Evolutionary conservation across 2,888 invertebrate genomes (phyloP), one percentile per base, ranked within the genome.

Genomic region (Pelosia muscerda): DNA sequence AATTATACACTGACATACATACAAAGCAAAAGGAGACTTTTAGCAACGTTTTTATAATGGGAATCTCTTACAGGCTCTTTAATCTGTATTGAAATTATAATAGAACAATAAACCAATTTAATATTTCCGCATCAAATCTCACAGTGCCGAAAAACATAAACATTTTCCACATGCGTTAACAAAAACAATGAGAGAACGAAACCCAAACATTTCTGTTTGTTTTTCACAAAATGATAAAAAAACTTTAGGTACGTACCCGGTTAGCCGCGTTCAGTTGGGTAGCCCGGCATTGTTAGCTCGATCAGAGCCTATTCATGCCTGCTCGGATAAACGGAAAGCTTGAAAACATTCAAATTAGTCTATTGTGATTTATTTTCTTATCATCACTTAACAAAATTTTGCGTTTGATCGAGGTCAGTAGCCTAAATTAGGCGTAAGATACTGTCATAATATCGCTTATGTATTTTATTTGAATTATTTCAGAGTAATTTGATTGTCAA

Each of bases 281-380:
- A 80, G 86, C 76, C 75, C 73, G 73, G 86, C 83, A 91, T 93
- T 93, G 92, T 93, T 90, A 83, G 82, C 83, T 70, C 87, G 86
- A 87, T 89, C 89, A 85, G 86, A 81, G 83, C 84, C 89, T 87
- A 91, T 92, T 92, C 90, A 92, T 84, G 84, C 86, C 82, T 82
- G 80, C 84, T 81, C 85, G 84, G 86, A 84, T 87, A 88, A 90
- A 86, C 87, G 86, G 85, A 83, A 83, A 85, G 85, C 87, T 85
- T 85, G 88, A 87, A 90, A 92, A 92, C 90, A 92, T 92, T 91
- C 88, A 92, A 93, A 93, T 93, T 91, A 90, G 88, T 88, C 88
- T 85, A 91, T 90, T 92, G 90, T 92, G 89, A 86, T 87, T 88
- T 88, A 86, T 90, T 89, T 91, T 89, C 87, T 88, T 87, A 82